Evolutionary conservation across 1,140 invertebrate species (phyloP).

Genomic region (Bombyx mandarina): DNA sequence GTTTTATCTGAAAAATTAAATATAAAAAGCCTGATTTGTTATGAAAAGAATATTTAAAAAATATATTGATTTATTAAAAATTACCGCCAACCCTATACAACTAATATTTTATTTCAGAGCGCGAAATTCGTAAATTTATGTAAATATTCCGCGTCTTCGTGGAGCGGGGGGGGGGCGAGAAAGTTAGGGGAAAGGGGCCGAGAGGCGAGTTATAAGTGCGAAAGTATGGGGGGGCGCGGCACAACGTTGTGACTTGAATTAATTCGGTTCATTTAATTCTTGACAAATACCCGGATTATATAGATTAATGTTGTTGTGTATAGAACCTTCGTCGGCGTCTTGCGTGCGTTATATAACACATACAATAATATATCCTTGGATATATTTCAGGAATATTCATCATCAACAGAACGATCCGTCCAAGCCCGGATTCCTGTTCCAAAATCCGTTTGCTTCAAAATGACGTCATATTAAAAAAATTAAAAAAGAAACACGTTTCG

Average conservation of each 20-base stretch:
- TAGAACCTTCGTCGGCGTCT: not conserved
- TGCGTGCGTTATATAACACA: not conserved
- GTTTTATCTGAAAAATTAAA: too few relatives aligned
- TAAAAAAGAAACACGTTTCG: too few relatives aligned
- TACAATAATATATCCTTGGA: too few relatives aligned
- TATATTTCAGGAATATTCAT: too few relatives aligned
- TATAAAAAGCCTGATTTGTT: too few relatives aligned
- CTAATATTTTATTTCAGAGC: slow-evolving; percentile 47
- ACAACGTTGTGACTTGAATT: not conserved
- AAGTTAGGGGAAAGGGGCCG: slow-evolving; percentile 28
- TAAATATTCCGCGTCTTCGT: slow-evolving; percentile 63
- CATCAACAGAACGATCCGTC: too few relatives aligned
- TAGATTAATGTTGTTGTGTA: too few relatives aligned
- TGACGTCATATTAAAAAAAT: too few relatives aligned
- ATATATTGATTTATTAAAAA: not conserved
- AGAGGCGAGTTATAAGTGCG: slow-evolving; percentile 5
- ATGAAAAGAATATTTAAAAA: not conserved
- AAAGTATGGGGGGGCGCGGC: slow-evolving; percentile 1
- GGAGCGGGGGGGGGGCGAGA: slow-evolving; percentile 18
- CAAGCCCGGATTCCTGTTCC: too few relatives aligned
- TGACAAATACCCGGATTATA: too few relatives aligned
- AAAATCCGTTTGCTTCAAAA: too few relatives aligned
- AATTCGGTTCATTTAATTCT: not conserved
- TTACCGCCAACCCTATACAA: slow-evolving; percentile 12
- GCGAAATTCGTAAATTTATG: slow-evolving; percentile 68